Evolutionary conservation across 2,797 vertebrate species (phyloP), one percentile per base, ranked within the genome.

Genomic region (Tinamus major): DNA sequence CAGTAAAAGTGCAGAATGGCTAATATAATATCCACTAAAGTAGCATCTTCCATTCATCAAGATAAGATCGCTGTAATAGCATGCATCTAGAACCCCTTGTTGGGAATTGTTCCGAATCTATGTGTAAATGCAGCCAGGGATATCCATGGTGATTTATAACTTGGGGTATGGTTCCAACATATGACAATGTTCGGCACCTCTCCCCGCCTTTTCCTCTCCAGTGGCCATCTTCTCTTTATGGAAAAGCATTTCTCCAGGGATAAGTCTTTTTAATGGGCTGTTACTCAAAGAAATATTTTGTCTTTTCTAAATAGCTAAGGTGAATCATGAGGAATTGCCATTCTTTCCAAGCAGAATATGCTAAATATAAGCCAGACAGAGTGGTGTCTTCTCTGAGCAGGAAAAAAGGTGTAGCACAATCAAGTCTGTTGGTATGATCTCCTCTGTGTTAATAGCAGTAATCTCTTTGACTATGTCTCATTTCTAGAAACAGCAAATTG

Each of bases 321-420:
- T 90, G 90, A 89, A 92, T 95, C 87, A 86, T 4, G 16, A 51
- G 80, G 75, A 96, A 94, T 68, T 91, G 44, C n/a, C 63, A 92
- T 93, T 94, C 89, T 95, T 96, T 95, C 61, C 58, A 86, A 95
- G 92, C 46, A 95, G 64, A 79, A 93, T 79, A 72, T 35, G 80
- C 74, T 6, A 92, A 92, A 96, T 94, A 77, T 42, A 95, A 96
- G 64, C 64, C 92, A 97, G 94, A 33, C 0, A 95, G 4, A 16
- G 69, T 49, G 93, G 56, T 20, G 48, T 91, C 93, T 96, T 97
- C 39, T 65, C 89, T 94, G 90, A 96, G 83, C 64, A 90, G 85
- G 61, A 81, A 92, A 83, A 96, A 97, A 96, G 85, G 68, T 58
- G 75, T 72, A 91, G 90, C 80, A 95, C 83, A 95, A 58, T 79